Conservation (phyloP, 2,797 vertebrate species). For the Myotis findleyi region DNA sequence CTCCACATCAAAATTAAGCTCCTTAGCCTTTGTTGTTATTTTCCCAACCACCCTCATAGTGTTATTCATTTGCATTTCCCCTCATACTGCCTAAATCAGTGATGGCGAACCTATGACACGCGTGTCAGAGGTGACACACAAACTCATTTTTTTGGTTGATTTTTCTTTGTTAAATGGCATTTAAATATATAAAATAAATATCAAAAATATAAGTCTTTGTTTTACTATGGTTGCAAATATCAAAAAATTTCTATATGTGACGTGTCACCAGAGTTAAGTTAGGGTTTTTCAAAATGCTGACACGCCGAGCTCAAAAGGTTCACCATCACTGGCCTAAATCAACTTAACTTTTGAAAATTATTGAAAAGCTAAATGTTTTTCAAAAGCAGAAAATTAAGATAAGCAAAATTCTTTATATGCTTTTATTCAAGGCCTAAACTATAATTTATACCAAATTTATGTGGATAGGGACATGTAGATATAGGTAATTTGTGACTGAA, state of each 20-base stretch:
- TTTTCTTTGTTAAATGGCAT: too few species aligned
- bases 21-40: constrained; percentile 35
- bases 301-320: too few species aligned
- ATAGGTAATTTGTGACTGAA: neutral
- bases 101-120: too few species aligned
- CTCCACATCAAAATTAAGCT: constrained; percentile 47
- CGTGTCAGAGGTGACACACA: too few species aligned
- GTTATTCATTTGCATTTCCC: neutral
- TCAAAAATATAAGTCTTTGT: too few species aligned
- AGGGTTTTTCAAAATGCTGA: too few species aligned
- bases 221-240: too few species aligned
- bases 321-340: neutral
- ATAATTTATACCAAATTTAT: constrained; percentile 45
- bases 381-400: constrained; percentile 10
- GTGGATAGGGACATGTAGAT: neutral
- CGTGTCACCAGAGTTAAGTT: too few species aligned
- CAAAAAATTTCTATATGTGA: too few species aligned
- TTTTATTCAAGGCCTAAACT: constrained; percentile 10
- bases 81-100: constrained; percentile 18
- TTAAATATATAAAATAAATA: too few species aligned
- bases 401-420: neutral
- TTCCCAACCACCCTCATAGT: neutral
- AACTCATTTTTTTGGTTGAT: too few species aligned
- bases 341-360: constrained; percentile 22
- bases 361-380: constrained; percentile 15